These are phyloP conservation scores for Dromaius novaehollandiae DNA, from an alignment of 2,113 vertebrate genomes.

Conservation along the genomic window DNA sequence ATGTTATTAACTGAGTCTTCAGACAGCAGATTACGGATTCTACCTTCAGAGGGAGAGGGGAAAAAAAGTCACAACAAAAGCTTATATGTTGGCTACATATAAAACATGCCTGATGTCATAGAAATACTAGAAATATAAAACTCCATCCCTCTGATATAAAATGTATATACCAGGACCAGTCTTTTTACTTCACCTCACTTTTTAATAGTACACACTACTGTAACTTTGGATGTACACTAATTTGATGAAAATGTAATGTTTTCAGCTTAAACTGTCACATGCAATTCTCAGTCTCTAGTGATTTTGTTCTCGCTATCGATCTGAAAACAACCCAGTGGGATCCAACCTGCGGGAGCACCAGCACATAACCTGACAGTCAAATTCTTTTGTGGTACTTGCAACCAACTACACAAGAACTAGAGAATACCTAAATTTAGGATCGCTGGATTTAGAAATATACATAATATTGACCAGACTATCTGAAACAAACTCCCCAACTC, in stretches of 20 bases:
- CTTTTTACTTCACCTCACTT: neutral
- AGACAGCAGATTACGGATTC: conserved; percentile 87
- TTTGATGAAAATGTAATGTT: neutral
- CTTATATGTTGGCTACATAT: neutral
- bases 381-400: neutral
- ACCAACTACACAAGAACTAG: neutral
- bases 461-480: neutral
- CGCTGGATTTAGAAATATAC: neutral
- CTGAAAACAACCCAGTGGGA: neutral
- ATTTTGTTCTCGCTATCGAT: neutral
- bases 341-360: neutral
- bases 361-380: neutral
- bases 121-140: neutral
- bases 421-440: neutral
- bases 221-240: neutral
- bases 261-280: neutral
- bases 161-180: neutral
- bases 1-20: conserved; percentile 70
- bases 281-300: neutral
- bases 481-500: neutral
- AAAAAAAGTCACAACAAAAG: neutral
- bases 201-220: neutral
- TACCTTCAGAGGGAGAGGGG: conserved; percentile 75
- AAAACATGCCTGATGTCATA: neutral
- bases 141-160: neutral